Evolutionary conservation across 2,797 vertebrate species (phyloP), one percentile per base, ranked within the genome.

Genomic region (Oryzias sinensis): DNA sequence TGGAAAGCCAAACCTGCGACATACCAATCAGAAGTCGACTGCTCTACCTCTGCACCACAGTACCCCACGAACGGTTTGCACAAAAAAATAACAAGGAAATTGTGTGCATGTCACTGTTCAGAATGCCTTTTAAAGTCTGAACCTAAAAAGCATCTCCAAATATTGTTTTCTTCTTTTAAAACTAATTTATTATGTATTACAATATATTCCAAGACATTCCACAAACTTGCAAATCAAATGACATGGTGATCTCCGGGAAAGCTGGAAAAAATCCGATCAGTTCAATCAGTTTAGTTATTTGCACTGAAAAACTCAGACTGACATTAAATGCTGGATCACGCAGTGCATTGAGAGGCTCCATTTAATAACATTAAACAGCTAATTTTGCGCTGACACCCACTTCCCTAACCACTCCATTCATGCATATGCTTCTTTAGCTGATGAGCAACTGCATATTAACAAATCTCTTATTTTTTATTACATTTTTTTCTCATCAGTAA

Each of bases 311-410:
- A 76, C 65, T 53, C 71, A 76, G 72, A 20, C 79, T 80, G 74
- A 72, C 70, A 62, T 75, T 70, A 56, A 71, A 73, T 77, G 87
- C 90, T 85, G 89, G 89, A 87, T 82, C 85, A 70, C 74, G 65
- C 77, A 65, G 72, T 80, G 71, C 62, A 80, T 58, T 84, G 80
- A 90, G 90, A 88, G 87, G 83, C 88, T 88, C 77, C 84, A 89
- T 91, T 93, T 90, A 90, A 81, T 88, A 88, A 89, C 89, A 90
- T 87, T 83, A 78, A 78, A 90, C 86, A 87, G 84, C 84, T 77
- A 83, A 79, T 53, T 86, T 87, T 89, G 79, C 84, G 74, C 81
- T 82, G 79, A 83, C 73, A 79, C 65, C 74, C 66, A 87, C 87
- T 81, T 56, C 52, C 61, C 70, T 81, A 86, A 90, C 83, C 82